Percentiles rank a stretch among this genome's conserved stretches.
Conservation (phyloP, 2,113 vertebrate genomes). For the Empidonax traillii region DNA sequence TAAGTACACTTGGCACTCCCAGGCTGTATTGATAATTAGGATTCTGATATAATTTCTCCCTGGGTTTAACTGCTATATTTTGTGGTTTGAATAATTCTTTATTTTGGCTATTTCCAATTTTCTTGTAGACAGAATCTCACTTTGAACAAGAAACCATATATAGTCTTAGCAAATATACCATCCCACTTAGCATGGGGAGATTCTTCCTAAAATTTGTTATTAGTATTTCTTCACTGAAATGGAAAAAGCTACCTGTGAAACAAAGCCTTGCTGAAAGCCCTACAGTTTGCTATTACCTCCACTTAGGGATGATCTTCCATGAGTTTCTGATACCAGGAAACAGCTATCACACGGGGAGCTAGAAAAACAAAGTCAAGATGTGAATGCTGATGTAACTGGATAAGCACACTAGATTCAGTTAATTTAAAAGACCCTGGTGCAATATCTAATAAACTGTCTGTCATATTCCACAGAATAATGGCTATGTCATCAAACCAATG, state of each 20-base stretch:
- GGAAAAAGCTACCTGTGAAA: background rate
- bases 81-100: background rate
- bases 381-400: background rate
- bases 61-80: background rate
- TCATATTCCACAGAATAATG: slow-evolving; percentile 61
- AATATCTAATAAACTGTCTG: background rate
- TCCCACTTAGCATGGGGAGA: background rate
- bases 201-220: background rate
- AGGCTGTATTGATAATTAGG: background rate
- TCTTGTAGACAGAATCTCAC: background rate
- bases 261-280: background rate
- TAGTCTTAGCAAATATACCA: background rate
- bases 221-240: background rate
- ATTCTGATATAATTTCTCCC: background rate
- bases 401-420: background rate
- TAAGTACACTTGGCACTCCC: background rate
- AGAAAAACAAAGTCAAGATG: background rate
- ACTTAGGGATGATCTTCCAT: background rate
- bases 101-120: background rate
- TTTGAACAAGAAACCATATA: background rate
- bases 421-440: background rate
- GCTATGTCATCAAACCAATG: slow-evolving; percentile 73
- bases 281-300: background rate
- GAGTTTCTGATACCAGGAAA: background rate
- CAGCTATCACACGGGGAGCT: background rate